Evolutionary conservation across 2,888 invertebrate genomes (phyloP), one percentile per base, ranked within the genome.

Genomic region (Mayetiola destructor): DNA sequence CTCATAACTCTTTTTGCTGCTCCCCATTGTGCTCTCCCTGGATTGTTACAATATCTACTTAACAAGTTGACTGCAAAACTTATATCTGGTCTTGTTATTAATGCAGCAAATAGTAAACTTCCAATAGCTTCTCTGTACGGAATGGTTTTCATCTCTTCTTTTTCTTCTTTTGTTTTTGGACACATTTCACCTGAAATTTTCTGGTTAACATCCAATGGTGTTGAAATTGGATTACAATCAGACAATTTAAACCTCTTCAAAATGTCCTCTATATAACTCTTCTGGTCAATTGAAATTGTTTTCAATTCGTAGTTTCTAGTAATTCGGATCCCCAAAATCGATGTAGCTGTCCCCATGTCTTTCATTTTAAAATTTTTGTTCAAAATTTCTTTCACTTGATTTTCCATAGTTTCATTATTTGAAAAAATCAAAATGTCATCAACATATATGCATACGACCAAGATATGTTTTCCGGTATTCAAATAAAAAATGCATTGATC

Each of bases 101-200:
- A 21, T 32, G 36, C 18, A 10, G 56, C 30, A 58, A 30, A 56
- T 39, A 56, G 20, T 35, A 59, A 2, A 53, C 56, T 30, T 59
- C 60, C 55, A 54, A 60, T 55, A 8, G 55, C 57, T 37, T 60
- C 29, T 55, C 39, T 52, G 42, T 60, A 60, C 21, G 58, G 58
- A 4, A 23, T 42, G 3, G 21, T 42, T 4, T 21, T 10, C 42
- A 42, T 42, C 23, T 42, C 42, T 42, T 16, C 36, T 16, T 29
- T 53, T 27, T 42, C 42, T 10, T n/a, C 1, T 42, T 21, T 21
- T 14, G 4, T 14, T 3, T 21, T 42, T 42, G 42, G 23, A 23
- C 6, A 52, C 18, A n/a, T 18, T 18, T 16, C 10, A 12, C n/a
- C 16, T 12, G 58, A 48, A 2, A 42, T 4, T 12, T 42, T 42